A percentile compares a stretch with the other conserved stretches of the same genome.
Conservation (phyloP, 2,797 vertebrate genomes). For the Poeciliopsis paucimaculata region DNA sequence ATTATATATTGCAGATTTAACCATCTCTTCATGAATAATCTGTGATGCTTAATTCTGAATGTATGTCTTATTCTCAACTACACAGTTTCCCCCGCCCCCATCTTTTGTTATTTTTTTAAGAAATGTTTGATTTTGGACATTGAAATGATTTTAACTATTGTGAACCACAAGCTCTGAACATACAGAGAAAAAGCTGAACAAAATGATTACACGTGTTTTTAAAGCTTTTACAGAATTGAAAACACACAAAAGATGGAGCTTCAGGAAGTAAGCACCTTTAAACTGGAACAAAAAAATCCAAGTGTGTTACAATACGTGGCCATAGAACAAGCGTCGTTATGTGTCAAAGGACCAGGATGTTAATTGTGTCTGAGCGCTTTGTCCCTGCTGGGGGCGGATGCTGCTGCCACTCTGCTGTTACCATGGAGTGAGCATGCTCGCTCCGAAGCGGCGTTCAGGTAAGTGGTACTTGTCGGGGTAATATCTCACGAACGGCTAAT, state of each 20-base stretch:
- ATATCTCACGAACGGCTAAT: conserved; percentile 7
- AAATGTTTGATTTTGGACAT: background rate
- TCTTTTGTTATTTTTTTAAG: background rate
- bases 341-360: background rate
- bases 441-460: conserved; percentile 1
- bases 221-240: background rate
- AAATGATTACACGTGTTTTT: background rate
- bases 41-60: background rate
- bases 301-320: background rate
- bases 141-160: background rate
- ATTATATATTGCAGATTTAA: background rate
- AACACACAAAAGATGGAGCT: background rate
- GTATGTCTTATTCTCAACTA: background rate
- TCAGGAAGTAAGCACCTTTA: background rate
- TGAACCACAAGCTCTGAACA: background rate
- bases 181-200: background rate
- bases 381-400: conserved; percentile 11
- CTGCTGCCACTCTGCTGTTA: conserved; percentile 6
- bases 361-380: background rate
- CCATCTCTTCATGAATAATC: background rate
- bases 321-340: background rate
- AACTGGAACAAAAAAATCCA: background rate
- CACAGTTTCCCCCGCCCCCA: background rate
- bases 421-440: background rate
- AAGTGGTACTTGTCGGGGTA: conserved; percentile 5